Evolutionary conservation across 2,888 invertebrate genomes (phyloP).

Genomic region (Eucera pruinosa): DNA sequence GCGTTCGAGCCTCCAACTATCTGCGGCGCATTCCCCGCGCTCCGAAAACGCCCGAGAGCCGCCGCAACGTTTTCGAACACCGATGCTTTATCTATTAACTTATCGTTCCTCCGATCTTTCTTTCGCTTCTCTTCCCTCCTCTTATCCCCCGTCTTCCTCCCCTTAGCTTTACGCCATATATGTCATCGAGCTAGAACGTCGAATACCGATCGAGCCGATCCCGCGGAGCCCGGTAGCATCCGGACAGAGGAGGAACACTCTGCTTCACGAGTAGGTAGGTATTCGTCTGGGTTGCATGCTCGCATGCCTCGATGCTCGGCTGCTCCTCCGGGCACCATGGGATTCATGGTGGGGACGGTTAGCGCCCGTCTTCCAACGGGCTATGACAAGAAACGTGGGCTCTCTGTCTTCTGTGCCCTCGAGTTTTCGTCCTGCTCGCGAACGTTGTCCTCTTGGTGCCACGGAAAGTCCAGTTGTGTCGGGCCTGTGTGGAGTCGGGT

Average conservation of each 20-base stretch:
- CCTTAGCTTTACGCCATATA: slow-evolving; percentile 51
- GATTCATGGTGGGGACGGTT: slow-evolving; percentile 60
- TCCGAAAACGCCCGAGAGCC: slow-evolving; percentile 43
- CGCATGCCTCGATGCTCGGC: slow-evolving; percentile 62
- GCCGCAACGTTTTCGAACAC: slow-evolving; percentile 31
- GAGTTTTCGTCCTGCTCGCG: slow-evolving; percentile 66
- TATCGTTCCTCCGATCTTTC: slow-evolving; percentile 51
- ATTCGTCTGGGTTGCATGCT: slow-evolving; percentile 61
- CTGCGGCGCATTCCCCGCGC: slow-evolving; percentile 50
- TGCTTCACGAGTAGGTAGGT: slow-evolving; percentile 47
- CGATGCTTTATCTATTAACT: slow-evolving; percentile 61
- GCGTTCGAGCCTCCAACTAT: slow-evolving; percentile 48
- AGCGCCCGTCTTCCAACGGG: slow-evolving; percentile 65
- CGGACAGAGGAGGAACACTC: slow-evolving; percentile 58
- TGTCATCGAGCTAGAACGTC: slow-evolving; percentile 63
- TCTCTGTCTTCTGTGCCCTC: slow-evolving; percentile 63
- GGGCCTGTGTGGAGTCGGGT: too few relatives aligned
- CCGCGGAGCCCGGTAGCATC: slow-evolving; percentile 62
- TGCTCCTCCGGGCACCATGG: slow-evolving; percentile 23
- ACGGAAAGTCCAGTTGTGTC: slow-evolving; percentile 42
- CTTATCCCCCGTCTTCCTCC: background rate
- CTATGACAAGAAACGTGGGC: slow-evolving; percentile 68
- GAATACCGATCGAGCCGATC: slow-evolving; percentile 68
- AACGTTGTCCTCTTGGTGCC: slow-evolving; percentile 54
- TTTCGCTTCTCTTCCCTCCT: background rate